A percentile compares a stretch with the other conserved stretches of the same genome.
Conservation (phyloP, 2,113 vertebrate species). For the Saccopteryx leptura region DNA sequence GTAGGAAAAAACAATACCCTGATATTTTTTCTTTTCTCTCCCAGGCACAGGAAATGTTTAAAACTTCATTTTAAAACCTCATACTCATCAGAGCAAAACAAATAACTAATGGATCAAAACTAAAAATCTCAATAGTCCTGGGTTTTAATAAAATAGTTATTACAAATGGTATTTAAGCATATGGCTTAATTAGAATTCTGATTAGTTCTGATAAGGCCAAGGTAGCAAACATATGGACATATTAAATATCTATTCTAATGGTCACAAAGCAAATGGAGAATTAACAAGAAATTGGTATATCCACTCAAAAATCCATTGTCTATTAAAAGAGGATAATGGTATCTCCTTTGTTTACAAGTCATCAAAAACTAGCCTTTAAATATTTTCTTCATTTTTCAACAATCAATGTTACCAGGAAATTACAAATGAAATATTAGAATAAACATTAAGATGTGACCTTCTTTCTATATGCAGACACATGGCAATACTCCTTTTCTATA, state of each 20-base stretch:
- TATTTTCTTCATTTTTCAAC: constrained; percentile 28
- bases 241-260: background rate
- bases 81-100: constrained; percentile 30
- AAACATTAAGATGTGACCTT: background rate
- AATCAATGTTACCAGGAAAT: constrained; percentile 41
- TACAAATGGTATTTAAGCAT: background rate
- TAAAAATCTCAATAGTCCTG: background rate
- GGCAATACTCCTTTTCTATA: constrained; percentile 15
- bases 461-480: background rate
- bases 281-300: background rate
- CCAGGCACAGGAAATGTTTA: background rate
- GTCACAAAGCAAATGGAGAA: background rate
- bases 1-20: background rate
- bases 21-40: background rate
- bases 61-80: constrained; percentile 39
- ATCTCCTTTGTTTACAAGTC: constrained; percentile 18
- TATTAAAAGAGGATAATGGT: constrained; percentile 11
- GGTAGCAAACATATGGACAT: background rate
- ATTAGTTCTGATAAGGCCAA: background rate
- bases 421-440: constrained; percentile 45
- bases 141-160: background rate
- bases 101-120: constrained; percentile 29
- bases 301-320: background rate
- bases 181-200: constrained; percentile 32
- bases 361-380: constrained; percentile 27